phyloP scores from a whole-genome alignment of 1,140 invertebrate species.

The Doryteuthis pealeii region DNA sequence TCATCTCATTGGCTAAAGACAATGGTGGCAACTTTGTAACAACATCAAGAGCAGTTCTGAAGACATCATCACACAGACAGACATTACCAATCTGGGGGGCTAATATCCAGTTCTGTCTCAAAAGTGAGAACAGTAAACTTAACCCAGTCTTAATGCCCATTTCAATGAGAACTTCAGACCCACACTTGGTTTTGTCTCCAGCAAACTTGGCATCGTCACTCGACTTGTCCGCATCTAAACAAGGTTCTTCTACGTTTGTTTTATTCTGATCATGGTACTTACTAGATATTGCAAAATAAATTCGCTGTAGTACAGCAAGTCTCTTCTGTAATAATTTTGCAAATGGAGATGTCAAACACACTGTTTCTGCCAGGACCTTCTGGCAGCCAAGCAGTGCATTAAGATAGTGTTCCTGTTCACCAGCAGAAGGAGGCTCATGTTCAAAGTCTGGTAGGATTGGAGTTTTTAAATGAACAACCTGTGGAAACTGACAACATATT shows the following conservation, averaged over 20 bases:
- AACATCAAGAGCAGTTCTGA: constrained; percentile 66
- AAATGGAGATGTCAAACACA: constrained; percentile 66
- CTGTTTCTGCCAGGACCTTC: constrained; percentile 63
- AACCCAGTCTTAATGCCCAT: constrained; percentile 70
- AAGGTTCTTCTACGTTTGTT: constrained; percentile 11
- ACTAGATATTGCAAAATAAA: constrained; percentile 65
- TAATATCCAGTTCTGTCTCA: constrained; percentile 67
- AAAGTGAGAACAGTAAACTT: constrained; percentile 67
- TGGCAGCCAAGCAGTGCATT: constrained; percentile 64
- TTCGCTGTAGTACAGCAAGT: constrained; percentile 66
- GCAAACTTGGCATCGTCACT: constrained; percentile 16
- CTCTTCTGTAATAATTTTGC: constrained; percentile 64
- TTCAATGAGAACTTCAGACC: constrained; percentile 68
- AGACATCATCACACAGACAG: constrained; percentile 66
- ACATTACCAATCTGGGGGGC: constrained; percentile 42
- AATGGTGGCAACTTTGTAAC: constrained; percentile 66
- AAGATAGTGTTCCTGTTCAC: constrained; percentile 65
- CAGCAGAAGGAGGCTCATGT: constrained; percentile 48
- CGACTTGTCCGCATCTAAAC: neutral
- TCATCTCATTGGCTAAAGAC: constrained; percentile 67
- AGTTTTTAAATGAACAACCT: constrained; percentile 60
- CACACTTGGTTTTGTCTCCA: constrained; percentile 40
- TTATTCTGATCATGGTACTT: constrained; percentile 63
- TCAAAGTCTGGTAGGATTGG: constrained; percentile 62
- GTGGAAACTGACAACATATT: constrained; percentile 54